These are phyloP conservation scores for Paedocypris micromegethes DNA, from an alignment of 2,797 vertebrate species.

Conservation along the genomic window DNA sequence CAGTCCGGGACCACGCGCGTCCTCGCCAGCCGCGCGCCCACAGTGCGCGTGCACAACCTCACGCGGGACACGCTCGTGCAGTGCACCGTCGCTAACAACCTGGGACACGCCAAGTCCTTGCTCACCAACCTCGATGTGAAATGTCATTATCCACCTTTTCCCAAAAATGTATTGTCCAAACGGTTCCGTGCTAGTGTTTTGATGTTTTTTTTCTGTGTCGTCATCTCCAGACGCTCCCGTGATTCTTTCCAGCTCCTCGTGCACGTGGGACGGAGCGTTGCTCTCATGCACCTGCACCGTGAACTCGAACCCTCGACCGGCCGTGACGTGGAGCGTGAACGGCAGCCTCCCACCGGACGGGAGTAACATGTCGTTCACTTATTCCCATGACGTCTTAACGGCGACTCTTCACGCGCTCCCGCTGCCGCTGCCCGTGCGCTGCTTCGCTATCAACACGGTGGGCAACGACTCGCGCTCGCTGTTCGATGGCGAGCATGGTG, in stretches of 20 bases:
- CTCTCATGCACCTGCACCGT: constrained; percentile 65
- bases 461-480: constrained; percentile 64
- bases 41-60: constrained; percentile 60
- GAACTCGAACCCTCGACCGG: constrained; percentile 67
- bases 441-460: constrained; percentile 64
- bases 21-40: constrained; percentile 50
- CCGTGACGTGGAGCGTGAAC: constrained; percentile 71
- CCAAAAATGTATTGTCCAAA: neutral
- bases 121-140: constrained; percentile 59
- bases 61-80: constrained; percentile 62
- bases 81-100: constrained; percentile 65
- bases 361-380: constrained; percentile 58
- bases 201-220: neutral
- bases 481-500: neutral
- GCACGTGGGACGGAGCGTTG: constrained; percentile 43
- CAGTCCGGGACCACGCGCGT: constrained; percentile 50
- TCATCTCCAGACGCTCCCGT: constrained; percentile 29
- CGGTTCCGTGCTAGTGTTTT: neutral
- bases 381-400: constrained; percentile 30
- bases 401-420: constrained; percentile 57
- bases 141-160: constrained; percentile 57
- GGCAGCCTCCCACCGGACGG: constrained; percentile 52
- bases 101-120: constrained; percentile 66
- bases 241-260: constrained; percentile 50
- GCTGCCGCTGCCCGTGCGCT: constrained; percentile 55